Evolutionary conservation across 2,113 vertebrate genomes (phyloP), one percentile per base, ranked within the genome.

Genomic region (Scatophagus argus): DNA sequence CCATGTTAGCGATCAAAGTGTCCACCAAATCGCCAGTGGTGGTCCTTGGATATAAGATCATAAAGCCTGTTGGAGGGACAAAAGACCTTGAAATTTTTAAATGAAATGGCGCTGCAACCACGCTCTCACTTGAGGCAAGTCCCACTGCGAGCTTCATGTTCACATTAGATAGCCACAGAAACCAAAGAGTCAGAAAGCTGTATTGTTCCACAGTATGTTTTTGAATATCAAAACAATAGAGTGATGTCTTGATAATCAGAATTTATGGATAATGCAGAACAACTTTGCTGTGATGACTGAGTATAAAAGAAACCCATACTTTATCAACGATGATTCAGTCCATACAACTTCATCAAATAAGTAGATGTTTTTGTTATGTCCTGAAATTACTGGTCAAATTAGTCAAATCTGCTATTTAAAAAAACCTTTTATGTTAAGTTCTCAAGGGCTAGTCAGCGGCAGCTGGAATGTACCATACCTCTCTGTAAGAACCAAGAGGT

Each of bases 1-100:
- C 90, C 90, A 82, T 83, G 86, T 58, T 64, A 32, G 44, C 46
- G 82, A 88, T 90, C 83, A 92, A 82, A 87, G 74, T 8, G 5
- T 29, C 65, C 46, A 73, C 46, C 59, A 39, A 46, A 56, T 61
- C 67, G 0, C 32, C 68, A 60, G 14, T 17, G 77, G 88, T 81
- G 78, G 80, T 89, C 87, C 62, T 14, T 55, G 46, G 52, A 52
- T 54, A 51, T 70, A 46, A 56, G 74, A 82, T 78, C 77, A 56
- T 34, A 13, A 79, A 67, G 47, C 11, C 41, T 74, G 47, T 23
- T 19, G 17, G 27, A 25, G 25, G 44, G 61, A 34, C 43, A 67
- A 60, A 64, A 19, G 65, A 32, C 34, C 11, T 10, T 47, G 32
- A 64, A 62, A 25, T 74, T 58, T 77, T 49, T 31, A 8, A 34